phyloP scores from a whole-genome alignment of 2,888 invertebrate genomes.

The Therioaphis trifolii region DNA sequence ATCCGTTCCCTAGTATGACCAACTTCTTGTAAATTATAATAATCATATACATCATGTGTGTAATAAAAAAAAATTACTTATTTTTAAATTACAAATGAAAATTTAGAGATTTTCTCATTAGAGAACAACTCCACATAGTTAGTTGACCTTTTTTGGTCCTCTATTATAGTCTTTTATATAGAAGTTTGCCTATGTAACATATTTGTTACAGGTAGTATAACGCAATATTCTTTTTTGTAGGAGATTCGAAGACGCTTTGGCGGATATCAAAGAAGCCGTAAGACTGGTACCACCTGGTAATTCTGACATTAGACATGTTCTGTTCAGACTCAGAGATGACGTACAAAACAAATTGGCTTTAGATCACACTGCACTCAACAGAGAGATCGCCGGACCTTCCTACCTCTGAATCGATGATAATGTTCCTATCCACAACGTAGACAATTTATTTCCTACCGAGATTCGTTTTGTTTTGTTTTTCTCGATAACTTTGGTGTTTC shows the following conservation, averaged over 20 bases:
- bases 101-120: no score
- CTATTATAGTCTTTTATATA: no score
- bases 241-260: conserved; percentile 79
- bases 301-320: conserved; percentile 78
- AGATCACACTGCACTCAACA: neutral
- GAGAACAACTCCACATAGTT: no score
- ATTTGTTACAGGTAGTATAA: no score
- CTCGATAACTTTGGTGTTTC: neutral
- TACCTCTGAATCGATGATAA: conserved; percentile 40
- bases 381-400: conserved; percentile 36
- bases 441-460: conserved; percentile 44
- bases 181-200: no score
- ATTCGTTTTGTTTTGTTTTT: conserved; percentile 13
- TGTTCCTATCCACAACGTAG: conserved; percentile 51
- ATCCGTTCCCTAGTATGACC: no score
- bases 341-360: conserved; percentile 68
- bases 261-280: conserved; percentile 85
- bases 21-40: no score
- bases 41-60: no score
- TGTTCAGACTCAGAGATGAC: conserved; percentile 82
- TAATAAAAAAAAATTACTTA: no score
- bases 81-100: no score
- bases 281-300: conserved; percentile 79
- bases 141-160: no score
- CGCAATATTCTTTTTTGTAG: conserved; percentile 69